A percentile compares a stretch with the other conserved stretches of the same genome.
Evolutionary conservation across 1,140 invertebrate species (phyloP).

Genomic region (Anthonomus grandis): DNA sequence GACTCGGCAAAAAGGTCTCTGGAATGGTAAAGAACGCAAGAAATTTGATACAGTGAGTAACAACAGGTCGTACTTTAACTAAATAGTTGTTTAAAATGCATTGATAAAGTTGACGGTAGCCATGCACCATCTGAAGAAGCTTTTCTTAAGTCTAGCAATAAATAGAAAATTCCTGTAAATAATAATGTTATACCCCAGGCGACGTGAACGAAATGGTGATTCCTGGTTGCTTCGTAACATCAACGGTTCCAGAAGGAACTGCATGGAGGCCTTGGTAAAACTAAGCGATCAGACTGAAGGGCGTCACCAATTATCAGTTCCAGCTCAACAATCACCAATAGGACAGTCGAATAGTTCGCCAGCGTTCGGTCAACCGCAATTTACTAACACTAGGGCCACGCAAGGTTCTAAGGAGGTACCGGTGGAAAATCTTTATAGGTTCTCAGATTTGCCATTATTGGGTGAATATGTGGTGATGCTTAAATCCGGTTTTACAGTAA

Average conservation of each 20-base stretch:
- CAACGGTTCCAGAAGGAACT: constrained; percentile 14
- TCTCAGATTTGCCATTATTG: not conserved
- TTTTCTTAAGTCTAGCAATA: too few species aligned
- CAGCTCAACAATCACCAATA: too few species aligned
- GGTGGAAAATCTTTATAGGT: constrained; percentile 9
- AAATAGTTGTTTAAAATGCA: not conserved
- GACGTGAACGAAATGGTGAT: too few species aligned
- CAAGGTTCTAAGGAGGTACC: not conserved
- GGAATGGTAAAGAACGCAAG: constrained; percentile 7
- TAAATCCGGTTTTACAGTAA: not conserved
- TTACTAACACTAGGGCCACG: not conserved
- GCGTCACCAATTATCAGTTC: constrained; percentile 2
- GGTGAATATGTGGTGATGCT: not conserved
- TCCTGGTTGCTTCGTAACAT: constrained; percentile 30
- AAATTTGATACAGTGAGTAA: constrained; percentile 23
- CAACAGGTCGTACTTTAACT: not conserved
- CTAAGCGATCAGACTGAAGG: constrained; percentile 14
- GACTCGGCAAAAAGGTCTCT: constrained; percentile 5
- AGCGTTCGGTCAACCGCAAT: not conserved
- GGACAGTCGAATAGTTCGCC: not conserved
- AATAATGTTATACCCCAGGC: not conserved
- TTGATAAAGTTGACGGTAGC: too few species aligned
- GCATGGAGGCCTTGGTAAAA: constrained; percentile 15
- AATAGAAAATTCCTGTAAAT: too few species aligned
- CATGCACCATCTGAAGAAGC: too few species aligned